Conservation (phyloP, 2,113 vertebrate species). For the Rhynchopsitta pachyrhyncha region DNA sequence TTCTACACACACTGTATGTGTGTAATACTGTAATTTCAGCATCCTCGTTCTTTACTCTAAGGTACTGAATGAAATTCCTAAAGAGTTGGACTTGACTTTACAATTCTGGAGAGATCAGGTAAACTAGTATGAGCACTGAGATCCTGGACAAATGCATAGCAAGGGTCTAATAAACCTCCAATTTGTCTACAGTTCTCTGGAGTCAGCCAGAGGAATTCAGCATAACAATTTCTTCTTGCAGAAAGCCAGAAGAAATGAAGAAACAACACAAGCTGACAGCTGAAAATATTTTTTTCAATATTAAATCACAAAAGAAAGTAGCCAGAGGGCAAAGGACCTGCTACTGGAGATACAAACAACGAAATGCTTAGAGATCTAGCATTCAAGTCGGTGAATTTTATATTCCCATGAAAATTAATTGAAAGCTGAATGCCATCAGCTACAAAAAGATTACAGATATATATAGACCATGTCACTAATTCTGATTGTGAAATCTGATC, state of each 20-base stretch:
- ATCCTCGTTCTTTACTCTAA: background rate
- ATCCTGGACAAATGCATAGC: background rate
- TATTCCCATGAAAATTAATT: background rate
- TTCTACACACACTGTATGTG: background rate
- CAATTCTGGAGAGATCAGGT: background rate
- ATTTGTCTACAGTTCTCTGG: background rate
- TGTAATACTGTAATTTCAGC: background rate
- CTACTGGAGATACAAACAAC: background rate
- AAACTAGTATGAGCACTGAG: background rate
- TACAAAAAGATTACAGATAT: background rate
- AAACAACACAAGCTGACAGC: conserved; percentile 25
- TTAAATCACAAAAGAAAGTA: conserved; percentile 1
- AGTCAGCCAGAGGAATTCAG: background rate
- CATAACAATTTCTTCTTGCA: background rate
- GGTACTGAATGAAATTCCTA: background rate
- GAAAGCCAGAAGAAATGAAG: background rate
- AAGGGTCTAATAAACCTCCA: background rate
- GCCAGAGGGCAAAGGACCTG: background rate
- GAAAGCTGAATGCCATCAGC: background rate
- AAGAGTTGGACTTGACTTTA: background rate
- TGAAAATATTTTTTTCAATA: background rate
- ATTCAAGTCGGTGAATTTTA: background rate
- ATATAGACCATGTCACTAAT: background rate
- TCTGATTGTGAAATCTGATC: background rate
- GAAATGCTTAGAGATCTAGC: background rate